These are phyloP conservation scores for Arrhopalites spinosus DNA, from an alignment of 2,888 invertebrate species.

Conservation along the genomic window DNA sequence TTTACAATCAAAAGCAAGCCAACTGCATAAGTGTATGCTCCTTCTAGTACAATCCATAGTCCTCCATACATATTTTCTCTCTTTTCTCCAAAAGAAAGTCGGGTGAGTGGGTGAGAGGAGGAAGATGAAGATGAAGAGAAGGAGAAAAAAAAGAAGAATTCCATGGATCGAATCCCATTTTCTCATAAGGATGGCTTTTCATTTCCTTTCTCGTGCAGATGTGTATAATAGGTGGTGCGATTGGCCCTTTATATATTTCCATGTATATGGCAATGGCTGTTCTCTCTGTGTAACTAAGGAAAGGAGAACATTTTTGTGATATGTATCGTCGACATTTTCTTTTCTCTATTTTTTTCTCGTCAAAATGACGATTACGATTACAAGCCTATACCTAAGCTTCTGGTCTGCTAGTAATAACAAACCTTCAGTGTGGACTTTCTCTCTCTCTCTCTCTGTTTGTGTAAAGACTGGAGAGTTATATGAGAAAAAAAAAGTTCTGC, in stretches of 20 bases:
- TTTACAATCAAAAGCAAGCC: slow-evolving; percentile 2
- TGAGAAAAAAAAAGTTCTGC: slow-evolving; percentile 43
- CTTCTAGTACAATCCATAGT: neutral
- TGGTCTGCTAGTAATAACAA: slow-evolving; percentile 4
- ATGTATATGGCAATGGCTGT: no score
- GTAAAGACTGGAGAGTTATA: neutral
- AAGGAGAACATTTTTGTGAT: slow-evolving; percentile 26
- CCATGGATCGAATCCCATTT: slow-evolving; percentile 43
- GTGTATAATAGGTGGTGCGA: slow-evolving; percentile 48
- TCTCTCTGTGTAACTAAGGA: neutral
- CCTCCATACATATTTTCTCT: neutral
- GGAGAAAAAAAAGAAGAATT: slow-evolving; percentile 37
- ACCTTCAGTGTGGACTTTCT: no score
- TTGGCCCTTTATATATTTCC: neutral
- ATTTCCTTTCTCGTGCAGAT: slow-evolving; percentile 53
- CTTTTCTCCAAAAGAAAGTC: neutral
- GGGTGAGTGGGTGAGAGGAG: neutral
- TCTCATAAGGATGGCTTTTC: slow-evolving; percentile 49
- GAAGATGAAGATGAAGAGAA: slow-evolving; percentile 19
- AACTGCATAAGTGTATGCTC: slow-evolving; percentile 19
- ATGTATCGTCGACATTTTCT: slow-evolving; percentile 14
- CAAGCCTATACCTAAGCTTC: no score
- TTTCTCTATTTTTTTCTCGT: neutral
- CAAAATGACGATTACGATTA: neutral
- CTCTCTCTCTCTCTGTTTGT: neutral